Base-by-base conservation (phyloP, 2,888 invertebrate genomes). In the Aphelenchoides bicaudatus region DNA sequence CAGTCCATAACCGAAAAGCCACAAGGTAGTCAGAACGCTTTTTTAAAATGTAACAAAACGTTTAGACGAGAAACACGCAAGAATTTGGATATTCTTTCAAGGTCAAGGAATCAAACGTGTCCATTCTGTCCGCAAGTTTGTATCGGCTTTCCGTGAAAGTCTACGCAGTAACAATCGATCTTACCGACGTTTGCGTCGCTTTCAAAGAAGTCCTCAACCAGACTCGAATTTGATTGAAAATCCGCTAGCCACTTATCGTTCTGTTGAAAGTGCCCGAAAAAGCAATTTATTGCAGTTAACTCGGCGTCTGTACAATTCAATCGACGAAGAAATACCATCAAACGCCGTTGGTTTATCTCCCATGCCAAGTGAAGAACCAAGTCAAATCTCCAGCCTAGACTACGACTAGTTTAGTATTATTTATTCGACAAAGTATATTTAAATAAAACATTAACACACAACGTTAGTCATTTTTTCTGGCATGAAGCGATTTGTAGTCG, bases 41-140 rank as follows among this genome's bases (percentile, higher is more conserved):
- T 13, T 34, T 13, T 13, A 13, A 13, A 16, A 34, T 34, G 13
- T 13, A 13, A 13, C 16, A 34, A 13, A 34, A 34, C 34, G 34
- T 51, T 1, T 29, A 51, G 37, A 31, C 21, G 52, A 51, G 52
- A 43, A 43, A 19, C 43, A 43, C 43, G 43, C 43, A 6, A 19
- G 43, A 27, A 39, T 51, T 6, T 51, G 52, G 52, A 31, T 31
- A 13, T 51, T 51, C 52, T 51, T 51, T 38, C 31, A 37, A 51
- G 52, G 52, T n/a, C 37, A 51, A 30, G 52, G 52, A 2, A 13
- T 51, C 3, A 51, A 51, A 29, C 21, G 52, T 19, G 43, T 39
- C 6, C 31, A 25, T 5, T 51, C 52, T 10, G 43, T 51, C 8
- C 1, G 52, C 25, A 51, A 37, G 38, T 51, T 51, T 23, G 43